Base-by-base conservation (phyloP, 1,140 invertebrate species). In the Bombus sibiricus region DNA sequence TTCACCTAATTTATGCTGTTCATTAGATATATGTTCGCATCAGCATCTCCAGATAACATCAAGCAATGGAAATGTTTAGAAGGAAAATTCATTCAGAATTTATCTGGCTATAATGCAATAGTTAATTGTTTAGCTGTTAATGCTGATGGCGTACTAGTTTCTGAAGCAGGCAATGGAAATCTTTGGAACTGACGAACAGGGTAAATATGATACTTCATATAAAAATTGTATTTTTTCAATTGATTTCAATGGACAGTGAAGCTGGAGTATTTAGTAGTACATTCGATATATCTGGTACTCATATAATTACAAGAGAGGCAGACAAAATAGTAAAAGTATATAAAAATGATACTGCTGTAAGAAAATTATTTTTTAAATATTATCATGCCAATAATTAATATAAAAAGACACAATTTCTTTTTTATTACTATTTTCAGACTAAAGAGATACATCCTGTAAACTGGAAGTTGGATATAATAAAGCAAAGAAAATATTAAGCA, bases 111-210 rank as follows among this genome's bases (percentile, higher is more conserved):
- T 93, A 99, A 99, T 95, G 98, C 99, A 0, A 99, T 99, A 86
- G 97, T 99, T 1, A 99, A 99, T 94, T 98, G 98, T 91, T 96
- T 99, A 92, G 98, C 98, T 15, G 97, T 99, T 0, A 99, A 99
- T 95, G 96, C 96, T 8, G 99, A 99, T 91, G 98, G 98, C 1
- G 99, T 99, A 41, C 95, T 99, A 8, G 99, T 99, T 8, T 99
- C 99, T 47, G 99, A 99, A 75, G 99, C 98, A 78, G 99, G 99
- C 94, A 99, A 99, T 95, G 99, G 99, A 28, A 99, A 98, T 94
- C 98, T 99, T 91, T 99, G 99, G 99, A 99, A 99, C 95, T 99
- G 99, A 99, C 97, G 98, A 91, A 99, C 99, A n/a, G 99, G 99
- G 72, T 98, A 74, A 69, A 37, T 64, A 47, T 18, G 2, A 73